A percentile compares a stretch with the other conserved stretches of the same genome.
Conservation (phyloP, 1,140 invertebrate genomes). For the Cherax quadricarinatus region DNA sequence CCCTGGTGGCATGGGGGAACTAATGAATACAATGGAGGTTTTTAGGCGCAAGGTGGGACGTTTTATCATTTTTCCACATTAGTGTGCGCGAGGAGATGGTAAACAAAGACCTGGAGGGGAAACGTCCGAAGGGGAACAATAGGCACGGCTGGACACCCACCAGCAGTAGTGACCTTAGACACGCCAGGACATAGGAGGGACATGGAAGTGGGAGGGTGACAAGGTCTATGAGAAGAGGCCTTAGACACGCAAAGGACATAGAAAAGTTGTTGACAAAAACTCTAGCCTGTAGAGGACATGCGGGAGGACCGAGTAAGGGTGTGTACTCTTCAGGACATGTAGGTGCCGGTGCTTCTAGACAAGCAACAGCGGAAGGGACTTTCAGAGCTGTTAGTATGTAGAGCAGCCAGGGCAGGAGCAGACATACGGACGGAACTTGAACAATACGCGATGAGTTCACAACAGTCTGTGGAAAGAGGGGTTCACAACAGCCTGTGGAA, state of each 20-base stretch:
- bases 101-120: slow-evolving; percentile 12
- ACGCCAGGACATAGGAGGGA: background rate
- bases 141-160: background rate
- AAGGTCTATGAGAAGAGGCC: background rate
- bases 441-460: no score
- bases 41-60: slow-evolving; percentile 27
- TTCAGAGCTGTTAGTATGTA: no score
- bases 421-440: no score
- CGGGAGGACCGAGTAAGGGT: no score
- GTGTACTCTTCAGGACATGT: no score
- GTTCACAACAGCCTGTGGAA: no score
- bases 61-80: slow-evolving; percentile 50
- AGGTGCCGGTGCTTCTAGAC: no score
- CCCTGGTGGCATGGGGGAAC: slow-evolving; percentile 38
- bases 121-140: background rate
- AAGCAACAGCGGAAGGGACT: no score
- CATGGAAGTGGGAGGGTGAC: background rate
- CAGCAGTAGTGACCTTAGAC: slow-evolving; percentile 17
- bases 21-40: slow-evolving; percentile 57
- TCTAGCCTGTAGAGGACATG: no score
- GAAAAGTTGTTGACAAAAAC: no score
- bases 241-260: background rate
- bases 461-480: no score
- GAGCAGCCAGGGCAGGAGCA: no score
- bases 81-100: slow-evolving; percentile 34